Evolutionary conservation across 2,113 vertebrate genomes (phyloP), one percentile per base, ranked within the genome.

Genomic region (Mesembrinibis cayennensis): DNA sequence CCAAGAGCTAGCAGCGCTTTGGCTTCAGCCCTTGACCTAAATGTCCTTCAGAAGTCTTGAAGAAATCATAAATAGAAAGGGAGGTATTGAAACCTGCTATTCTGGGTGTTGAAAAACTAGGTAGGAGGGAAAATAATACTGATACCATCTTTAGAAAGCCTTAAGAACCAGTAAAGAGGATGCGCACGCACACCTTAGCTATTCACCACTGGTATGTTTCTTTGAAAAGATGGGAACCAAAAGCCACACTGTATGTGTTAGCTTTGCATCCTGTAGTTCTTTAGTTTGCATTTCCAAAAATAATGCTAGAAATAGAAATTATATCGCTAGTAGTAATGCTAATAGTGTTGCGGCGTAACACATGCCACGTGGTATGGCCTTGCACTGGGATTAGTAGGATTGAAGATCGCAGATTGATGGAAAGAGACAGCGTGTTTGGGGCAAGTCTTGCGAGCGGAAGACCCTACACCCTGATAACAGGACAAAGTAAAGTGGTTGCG

Each of bases 401-500:
- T 47, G 50, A n/a, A 34, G 15, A 27, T 38, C 19, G 1, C 13
- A 49, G 62, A 9, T 29, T 21, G 45, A 5, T 66, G 82, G 63
- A 50, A 49, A 22, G 23, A 78, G 16, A 5, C 14, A 34, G 40
- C 22, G 1, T 45, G 14, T 44, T 42, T 32, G 59, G 17, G 18
- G 52, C 14, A 40, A 25, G n/a, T 50, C 34, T 38, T 16, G 20
- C 0, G 10, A 84, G 56, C 7, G 0, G 73, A 65, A 65, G 65
- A 44, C 30, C 18, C 18, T 32, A 6, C 32, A 13, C 58, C 21
- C 40, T 14, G 58, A 2, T 27, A 8, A 2, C n/a, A 15, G 21
- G 19, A 18, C 30, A 16, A 20, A 38, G 63, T 10, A 1, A 3
- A 10, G 26, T 1, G 4, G 32, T 20, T 45, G 55, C 3, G 1